Percentiles rank a stretch among this genome's conserved stretches.
Conservation (phyloP, 2,797 vertebrate species). For the Thunnus albacares region DNA sequence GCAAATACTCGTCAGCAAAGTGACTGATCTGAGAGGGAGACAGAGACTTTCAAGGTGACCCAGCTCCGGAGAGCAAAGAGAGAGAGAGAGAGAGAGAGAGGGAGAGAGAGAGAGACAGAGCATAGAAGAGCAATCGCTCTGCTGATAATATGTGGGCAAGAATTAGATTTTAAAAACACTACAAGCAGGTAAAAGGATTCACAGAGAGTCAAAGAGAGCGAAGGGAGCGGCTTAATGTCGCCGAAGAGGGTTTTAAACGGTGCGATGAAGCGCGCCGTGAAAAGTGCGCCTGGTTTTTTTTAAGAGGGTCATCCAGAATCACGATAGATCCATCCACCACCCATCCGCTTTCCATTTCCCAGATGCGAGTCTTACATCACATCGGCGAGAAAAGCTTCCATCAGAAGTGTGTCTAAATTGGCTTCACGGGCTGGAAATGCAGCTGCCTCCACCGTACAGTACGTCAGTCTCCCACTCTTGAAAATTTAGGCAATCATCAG, state of each 20-base stretch:
- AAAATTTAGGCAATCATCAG: conserved; percentile 8
- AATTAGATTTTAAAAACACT: conserved; percentile 48
- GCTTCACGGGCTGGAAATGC: conserved; percentile 20
- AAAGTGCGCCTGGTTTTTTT: conserved; percentile 40
- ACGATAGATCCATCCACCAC: conserved; percentile 7
- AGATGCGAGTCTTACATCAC: conserved; percentile 37
- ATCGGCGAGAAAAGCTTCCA: conserved; percentile 26
- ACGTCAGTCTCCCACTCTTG: conserved; percentile 18
- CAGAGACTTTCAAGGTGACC: conserved; percentile 76
- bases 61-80: conserved; percentile 29
- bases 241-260: conserved; percentile 57
- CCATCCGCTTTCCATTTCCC: conserved; percentile 16
- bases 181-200: conserved; percentile 20
- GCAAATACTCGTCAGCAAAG: conserved; percentile 59
- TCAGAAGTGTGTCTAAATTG: conserved; percentile 42
- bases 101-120: conserved; percentile 29
- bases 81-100: conserved; percentile 5
- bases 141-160: conserved; percentile 29
- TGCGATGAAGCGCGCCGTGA: conserved; percentile 43
- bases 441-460: conserved; percentile 34
- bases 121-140: conserved; percentile 34
- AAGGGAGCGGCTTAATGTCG: conserved; percentile 39
- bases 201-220: conserved; percentile 17
- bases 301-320: conserved; percentile 54
- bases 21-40: conserved; percentile 48